These are phyloP conservation scores for Pelosia muscerda DNA, from an alignment of 2,888 invertebrate species.

Conservation along the genomic window DNA sequence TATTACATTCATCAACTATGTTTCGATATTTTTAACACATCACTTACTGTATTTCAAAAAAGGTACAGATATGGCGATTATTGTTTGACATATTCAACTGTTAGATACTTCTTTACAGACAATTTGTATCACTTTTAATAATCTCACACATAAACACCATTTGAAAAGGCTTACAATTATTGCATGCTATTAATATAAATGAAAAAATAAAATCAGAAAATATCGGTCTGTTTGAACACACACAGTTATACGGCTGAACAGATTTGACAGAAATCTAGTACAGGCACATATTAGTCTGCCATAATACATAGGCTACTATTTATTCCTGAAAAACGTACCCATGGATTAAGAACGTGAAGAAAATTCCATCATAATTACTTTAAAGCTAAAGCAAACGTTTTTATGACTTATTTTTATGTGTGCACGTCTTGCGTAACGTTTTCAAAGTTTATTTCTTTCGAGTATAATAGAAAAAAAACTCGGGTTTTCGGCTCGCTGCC, in stretches of 20 bases:
- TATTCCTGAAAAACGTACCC: background rate
- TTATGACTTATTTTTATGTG: constrained; percentile 25
- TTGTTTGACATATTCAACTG: no score
- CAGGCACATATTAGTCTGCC: no score
- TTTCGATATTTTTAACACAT: background rate
- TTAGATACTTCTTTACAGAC: background rate
- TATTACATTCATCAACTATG: background rate
- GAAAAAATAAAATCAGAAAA: no score
- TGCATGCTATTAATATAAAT: no score
- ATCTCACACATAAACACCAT: background rate
- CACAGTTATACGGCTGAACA: no score
- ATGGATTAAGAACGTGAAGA: background rate
- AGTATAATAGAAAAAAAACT: constrained; percentile 29
- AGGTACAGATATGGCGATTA: no score
- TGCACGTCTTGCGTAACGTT: constrained; percentile 28
- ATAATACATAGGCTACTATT: background rate
- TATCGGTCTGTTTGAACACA: no score
- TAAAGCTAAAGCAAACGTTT: constrained; percentile 26
- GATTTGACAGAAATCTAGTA: no score
- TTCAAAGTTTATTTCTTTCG: constrained; percentile 39
- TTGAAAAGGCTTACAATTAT: background rate
- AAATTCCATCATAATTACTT: background rate
- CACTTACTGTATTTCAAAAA: background rate
- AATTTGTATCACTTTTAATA: background rate
- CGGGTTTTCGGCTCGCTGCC: constrained; percentile 48